Evolutionary conservation across 2,797 vertebrate species (phyloP).

Genomic region (Liasis olivaceus): DNA sequence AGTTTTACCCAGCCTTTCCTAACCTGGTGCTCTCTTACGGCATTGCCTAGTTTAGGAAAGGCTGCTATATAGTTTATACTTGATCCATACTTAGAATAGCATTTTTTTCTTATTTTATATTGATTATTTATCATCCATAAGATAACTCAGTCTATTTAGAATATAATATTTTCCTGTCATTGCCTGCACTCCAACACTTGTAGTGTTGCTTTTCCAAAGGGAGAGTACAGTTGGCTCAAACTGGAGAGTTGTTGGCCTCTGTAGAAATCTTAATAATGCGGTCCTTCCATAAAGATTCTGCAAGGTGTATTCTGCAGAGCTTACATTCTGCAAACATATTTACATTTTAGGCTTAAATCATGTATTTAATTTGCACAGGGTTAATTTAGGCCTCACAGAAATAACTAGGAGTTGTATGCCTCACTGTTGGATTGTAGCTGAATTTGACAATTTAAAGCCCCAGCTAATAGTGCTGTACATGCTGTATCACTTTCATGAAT

Average conservation of each 20-base stretch:
- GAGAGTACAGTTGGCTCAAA: not conserved
- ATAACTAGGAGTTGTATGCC: not conserved
- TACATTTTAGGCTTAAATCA: not conserved
- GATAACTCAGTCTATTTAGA: not conserved
- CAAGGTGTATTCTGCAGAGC: not conserved
- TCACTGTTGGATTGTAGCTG: not conserved
- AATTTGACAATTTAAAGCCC: not conserved
- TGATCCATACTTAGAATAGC: not conserved
- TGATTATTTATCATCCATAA: not conserved
- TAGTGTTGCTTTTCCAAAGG: not conserved
- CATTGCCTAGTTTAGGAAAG: not conserved
- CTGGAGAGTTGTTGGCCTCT: not conserved
- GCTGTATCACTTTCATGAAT: not conserved
- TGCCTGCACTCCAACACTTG: not conserved
- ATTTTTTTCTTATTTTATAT: not conserved
- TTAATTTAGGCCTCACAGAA: not conserved
- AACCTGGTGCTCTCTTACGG: not conserved
- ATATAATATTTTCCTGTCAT: not conserved
- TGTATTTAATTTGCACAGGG: not conserved
- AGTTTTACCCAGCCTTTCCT: not conserved
- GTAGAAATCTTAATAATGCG: not conserved
- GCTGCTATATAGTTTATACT: not conserved
- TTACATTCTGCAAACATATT: not conserved
- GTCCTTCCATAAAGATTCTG: not conserved
- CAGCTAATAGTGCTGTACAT: not conserved